Evolutionary conservation across 1,140 invertebrate species (phyloP).

Genomic region (Drosophila neocordata): DNA sequence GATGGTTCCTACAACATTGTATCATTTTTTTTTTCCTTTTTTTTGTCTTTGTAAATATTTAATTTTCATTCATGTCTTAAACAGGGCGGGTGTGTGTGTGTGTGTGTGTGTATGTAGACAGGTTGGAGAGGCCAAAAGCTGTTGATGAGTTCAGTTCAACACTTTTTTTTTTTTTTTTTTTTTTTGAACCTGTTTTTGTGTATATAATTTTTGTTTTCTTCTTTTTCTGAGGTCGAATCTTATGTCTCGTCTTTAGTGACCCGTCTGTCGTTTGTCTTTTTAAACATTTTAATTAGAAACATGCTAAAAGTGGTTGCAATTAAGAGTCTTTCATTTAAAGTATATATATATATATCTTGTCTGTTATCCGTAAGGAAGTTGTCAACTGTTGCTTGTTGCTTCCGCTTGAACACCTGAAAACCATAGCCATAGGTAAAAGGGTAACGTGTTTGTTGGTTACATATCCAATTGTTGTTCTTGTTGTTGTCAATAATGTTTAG

Average conservation of each 20-base stretch:
- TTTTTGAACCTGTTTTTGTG: slow-evolving; percentile 51
- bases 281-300: slow-evolving; percentile 56
- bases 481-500: slow-evolving; percentile 26
- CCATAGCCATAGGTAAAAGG: too few relatives aligned
- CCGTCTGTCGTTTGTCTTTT: slow-evolving; percentile 13
- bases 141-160: slow-evolving; percentile 29
- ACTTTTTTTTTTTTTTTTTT: too few relatives aligned
- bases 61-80: slow-evolving; percentile 62
- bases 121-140: not conserved
- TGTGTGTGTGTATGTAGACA: not conserved
- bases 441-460: too few relatives aligned
- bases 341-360: too few relatives aligned
- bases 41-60: slow-evolving; percentile 30
- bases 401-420: slow-evolving; percentile 42
- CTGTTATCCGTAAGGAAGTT: slow-evolving; percentile 59
- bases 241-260: not conserved
- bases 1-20: slow-evolving; percentile 27
- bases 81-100: slow-evolving; percentile 2
- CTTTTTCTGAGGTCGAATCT: slow-evolving; percentile 13
- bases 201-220: not conserved
- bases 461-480: not conserved
- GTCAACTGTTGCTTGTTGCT: slow-evolving; percentile 51
- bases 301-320: slow-evolving; percentile 51
- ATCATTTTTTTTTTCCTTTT: not conserved
- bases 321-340: slow-evolving; percentile 29